Conservation (phyloP, 2,797 vertebrate species). For the Anisognathus igniventris region DNA sequence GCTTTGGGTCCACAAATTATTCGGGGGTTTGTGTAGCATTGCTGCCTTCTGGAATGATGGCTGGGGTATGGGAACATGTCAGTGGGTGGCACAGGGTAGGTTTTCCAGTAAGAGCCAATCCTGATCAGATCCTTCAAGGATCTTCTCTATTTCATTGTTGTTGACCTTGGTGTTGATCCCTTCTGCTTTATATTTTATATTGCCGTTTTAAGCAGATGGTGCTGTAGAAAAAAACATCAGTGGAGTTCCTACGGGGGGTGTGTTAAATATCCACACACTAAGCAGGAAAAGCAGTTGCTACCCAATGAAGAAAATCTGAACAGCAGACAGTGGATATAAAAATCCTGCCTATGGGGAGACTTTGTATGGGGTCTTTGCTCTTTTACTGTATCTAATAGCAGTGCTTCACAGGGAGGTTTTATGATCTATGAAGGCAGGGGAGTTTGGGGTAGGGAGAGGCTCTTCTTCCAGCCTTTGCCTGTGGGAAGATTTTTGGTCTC, state of each 20-base stretch:
- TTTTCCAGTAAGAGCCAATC: not conserved
- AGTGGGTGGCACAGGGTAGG: not conserved
- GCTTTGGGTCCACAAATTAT: not conserved
- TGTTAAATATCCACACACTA: not conserved
- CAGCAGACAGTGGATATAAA: constrained; percentile 6
- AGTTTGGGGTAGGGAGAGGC: not conserved
- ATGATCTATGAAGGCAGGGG: accelerated
- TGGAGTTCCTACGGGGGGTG: not conserved
- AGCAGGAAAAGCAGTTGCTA: not conserved
- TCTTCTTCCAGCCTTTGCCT: not conserved
- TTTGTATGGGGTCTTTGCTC: not conserved
- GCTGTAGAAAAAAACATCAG: not conserved
- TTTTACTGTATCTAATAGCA: not conserved
- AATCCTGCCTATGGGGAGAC: not conserved
- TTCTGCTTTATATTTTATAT: not conserved
- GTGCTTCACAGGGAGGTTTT: not conserved
- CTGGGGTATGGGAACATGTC: not conserved
- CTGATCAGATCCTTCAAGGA: not conserved
- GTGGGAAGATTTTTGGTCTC: not conserved
- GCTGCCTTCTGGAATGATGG: not conserved
- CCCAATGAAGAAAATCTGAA: not conserved
- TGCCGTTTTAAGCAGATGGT: not conserved
- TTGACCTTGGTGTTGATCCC: not conserved
- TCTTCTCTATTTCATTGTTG: not conserved
- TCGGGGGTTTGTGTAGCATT: not conserved